Percentiles rank a stretch among this genome's conserved stretches.
Conservation (phyloP, 2,797 vertebrate species). For the Pygocentrus nattereri region DNA sequence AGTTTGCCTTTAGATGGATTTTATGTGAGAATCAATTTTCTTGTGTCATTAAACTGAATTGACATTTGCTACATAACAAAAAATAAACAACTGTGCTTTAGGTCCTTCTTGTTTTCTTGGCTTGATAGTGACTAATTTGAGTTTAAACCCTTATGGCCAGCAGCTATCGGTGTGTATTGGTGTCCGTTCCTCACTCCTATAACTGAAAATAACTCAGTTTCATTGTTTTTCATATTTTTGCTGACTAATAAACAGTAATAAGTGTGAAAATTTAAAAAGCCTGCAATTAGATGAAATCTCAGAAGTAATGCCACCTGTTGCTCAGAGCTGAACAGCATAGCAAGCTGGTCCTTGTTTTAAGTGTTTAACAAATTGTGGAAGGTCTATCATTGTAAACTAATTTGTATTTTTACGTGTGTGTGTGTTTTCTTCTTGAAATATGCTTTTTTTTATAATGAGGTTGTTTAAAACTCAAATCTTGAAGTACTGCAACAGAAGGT, state of each 20-base stretch:
- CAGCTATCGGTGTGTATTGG: neutral
- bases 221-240: neutral
- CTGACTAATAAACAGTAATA: neutral
- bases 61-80: slow-evolving; percentile 5
- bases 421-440: no score
- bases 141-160: neutral
- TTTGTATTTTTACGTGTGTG: no score
- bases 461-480: no score
- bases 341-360: no score
- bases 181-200: neutral
- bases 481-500: no score
- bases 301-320: no score
- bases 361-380: no score
- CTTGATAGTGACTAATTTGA: neutral
- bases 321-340: no score
- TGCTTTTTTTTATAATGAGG: no score
- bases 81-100: neutral
- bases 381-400: no score
- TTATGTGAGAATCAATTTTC: neutral
- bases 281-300: no score
- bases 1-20: neutral
- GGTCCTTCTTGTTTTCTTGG: neutral
- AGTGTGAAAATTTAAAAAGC: no score
- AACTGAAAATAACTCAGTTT: neutral
- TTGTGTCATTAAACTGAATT: neutral